Evolutionary conservation across 2,888 invertebrate species (phyloP).

Genomic region (Halictus ligatus): DNA sequence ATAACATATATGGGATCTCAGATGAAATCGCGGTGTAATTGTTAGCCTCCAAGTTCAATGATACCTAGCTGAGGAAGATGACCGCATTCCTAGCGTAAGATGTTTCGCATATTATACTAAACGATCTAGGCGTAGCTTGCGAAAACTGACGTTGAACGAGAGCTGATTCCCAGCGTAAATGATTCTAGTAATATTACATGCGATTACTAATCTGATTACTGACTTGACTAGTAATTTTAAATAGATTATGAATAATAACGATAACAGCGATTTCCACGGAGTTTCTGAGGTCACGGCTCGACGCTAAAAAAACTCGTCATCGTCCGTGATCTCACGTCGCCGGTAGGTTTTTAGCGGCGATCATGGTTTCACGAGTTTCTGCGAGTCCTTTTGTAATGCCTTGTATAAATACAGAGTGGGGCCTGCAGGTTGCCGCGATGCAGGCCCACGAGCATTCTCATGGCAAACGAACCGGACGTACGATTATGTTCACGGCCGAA

Average conservation of each 20-base stretch:
- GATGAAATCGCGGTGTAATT: too few species aligned
- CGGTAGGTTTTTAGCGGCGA: conserved; percentile 6
- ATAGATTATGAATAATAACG: not conserved
- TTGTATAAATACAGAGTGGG: conserved; percentile 15
- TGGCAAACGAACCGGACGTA: conserved; percentile 55
- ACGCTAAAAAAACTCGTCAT: not conserved
- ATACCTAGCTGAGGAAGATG: too few species aligned
- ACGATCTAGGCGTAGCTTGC: too few species aligned
- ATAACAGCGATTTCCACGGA: not conserved
- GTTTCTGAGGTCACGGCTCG: not conserved
- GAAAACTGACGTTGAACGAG: not conserved
- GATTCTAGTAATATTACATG: not conserved
- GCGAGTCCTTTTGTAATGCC: conserved; percentile 14
- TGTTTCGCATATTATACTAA: too few species aligned
- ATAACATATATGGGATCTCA: too few species aligned
- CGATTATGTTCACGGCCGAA: conserved; percentile 58
- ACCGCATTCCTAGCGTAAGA: too few species aligned
- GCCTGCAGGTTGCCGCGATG: conserved; percentile 5
- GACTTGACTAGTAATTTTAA: too few species aligned
- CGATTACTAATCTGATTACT: too few species aligned
- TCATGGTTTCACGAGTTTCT: conserved; percentile 4
- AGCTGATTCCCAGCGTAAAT: not conserved
- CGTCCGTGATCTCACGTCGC: not conserved
- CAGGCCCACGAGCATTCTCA: conserved; percentile 33
- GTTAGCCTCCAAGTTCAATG: too few species aligned